Evolutionary conservation across 2,888 invertebrate species (phyloP).

Genomic region (Tiliacea aurago): DNA sequence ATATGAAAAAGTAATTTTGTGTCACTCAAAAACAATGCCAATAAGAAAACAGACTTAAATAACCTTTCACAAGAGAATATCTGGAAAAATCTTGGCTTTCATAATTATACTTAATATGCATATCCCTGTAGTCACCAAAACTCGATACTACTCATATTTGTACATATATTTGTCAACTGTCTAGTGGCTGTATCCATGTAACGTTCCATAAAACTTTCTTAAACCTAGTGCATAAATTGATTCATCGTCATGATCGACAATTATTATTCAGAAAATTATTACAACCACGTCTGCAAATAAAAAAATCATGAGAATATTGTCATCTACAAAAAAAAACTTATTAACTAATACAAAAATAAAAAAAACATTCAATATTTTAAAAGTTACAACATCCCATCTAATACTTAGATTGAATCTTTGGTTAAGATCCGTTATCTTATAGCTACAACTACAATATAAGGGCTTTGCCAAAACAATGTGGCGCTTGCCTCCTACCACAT

Average conservation of each 20-base stretch:
- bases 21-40: constrained; percentile 20
- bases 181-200: constrained; percentile 36
- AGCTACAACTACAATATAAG: constrained; percentile 24
- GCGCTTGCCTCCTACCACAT: constrained; percentile 17
- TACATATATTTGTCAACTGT: constrained; percentile 12
- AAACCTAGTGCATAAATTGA: constrained; percentile 28
- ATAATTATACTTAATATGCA: constrained; percentile 13
- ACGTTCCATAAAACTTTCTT: constrained; percentile 19
- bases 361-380: constrained; percentile 10
- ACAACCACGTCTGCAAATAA: constrained; percentile 1
- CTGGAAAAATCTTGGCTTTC: constrained; percentile 54
- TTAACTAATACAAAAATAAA: constrained; percentile 23
- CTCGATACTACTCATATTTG: constrained; percentile 29
- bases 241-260: constrained; percentile 17
- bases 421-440: constrained; percentile 49
- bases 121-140: constrained; percentile 51
- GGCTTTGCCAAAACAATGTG: constrained; percentile 4
- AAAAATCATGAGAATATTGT: constrained; percentile 12
- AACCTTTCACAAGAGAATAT: constrained; percentile 41
- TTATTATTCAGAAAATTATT: constrained; percentile 25
- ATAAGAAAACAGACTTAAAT: constrained; percentile 9
- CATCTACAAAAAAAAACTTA: constrained; percentile 20
- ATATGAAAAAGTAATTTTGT: constrained; percentile 33
- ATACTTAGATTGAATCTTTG: constrained; percentile 59
- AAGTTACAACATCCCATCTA: constrained; percentile 7